Evolutionary conservation across 2,888 invertebrate genomes (phyloP), one percentile per base, ranked within the genome.

Genomic region (Pollenia griseotomentosa): DNA sequence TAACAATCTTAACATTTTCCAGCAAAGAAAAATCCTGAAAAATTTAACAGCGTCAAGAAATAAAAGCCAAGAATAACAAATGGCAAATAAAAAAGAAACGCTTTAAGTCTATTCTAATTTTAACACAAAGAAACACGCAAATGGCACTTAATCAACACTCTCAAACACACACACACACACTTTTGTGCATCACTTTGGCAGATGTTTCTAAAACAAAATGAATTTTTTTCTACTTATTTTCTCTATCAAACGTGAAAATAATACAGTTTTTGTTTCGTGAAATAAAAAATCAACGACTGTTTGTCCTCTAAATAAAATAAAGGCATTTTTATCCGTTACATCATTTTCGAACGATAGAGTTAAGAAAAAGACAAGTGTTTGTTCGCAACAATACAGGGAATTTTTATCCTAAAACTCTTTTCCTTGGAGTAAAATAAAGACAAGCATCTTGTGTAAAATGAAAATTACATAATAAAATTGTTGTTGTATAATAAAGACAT

Each of bases 121-220:
- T 42, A 70, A 53, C n/a, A 33, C 51, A 65, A 51, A 19, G 57
- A 19, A 48, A 57, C 65, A 70, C 61, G 61, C 70, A 74, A 75
- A 71, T 59, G 74, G 83, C 83, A 83, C 86, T 86, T 83, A 86
- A 86, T 86, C 83, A 86, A 79, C 86, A 65, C 63, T 33, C 44
- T 57, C 46, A 3, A 19, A 68, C 55, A 75, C 44, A 53, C 14
- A 59, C 33, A 61, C 16, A 53, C 40, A 19, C 61, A 8, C 23
- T 71, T 16, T 9, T 63, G 59, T 68, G 14, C 51, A 71, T 11
- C 16, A 40, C 79, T 63, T 71, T 71, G 42, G 73, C 81, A 85
- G 85, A 81, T 85, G 81, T 63, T 85, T 55, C 57, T 44, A 19
- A 33, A 16, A 77, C 42, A 71, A 71, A 65, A 53, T 63, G 14